Evolutionary conservation across 2,888 invertebrate genomes (phyloP).

Genomic region (Dicyrtoma fusca): DNA sequence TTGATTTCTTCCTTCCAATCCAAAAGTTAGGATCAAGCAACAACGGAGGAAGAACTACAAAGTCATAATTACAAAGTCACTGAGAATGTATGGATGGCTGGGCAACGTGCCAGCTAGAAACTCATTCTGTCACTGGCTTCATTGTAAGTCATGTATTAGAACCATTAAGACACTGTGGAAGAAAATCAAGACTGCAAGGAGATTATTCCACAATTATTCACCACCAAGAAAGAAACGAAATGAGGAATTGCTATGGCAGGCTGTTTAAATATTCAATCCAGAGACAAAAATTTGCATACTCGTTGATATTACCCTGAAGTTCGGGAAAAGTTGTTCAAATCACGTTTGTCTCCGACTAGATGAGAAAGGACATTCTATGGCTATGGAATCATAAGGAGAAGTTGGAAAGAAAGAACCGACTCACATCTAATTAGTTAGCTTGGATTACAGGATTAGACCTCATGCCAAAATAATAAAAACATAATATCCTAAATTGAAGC

Average conservation of each 20-base stretch:
- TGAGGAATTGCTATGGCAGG: constrained; percentile 1
- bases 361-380: not conserved
- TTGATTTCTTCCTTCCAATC: no score
- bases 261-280: constrained; percentile 41
- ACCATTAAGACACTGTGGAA: not conserved
- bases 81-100: not conserved
- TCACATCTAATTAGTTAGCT: constrained; percentile 34
- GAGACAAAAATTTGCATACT: constrained; percentile 41
- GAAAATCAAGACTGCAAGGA: not conserved
- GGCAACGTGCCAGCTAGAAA: no score
- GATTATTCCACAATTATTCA: constrained; percentile 2
- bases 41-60: no score
- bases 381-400: not conserved
- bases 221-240: not conserved
- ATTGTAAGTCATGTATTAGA: not conserved
- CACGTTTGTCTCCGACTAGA: not conserved
- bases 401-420: constrained; percentile 12
- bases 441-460: constrained; percentile 17
- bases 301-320: constrained; percentile 26
- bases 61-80: not conserved
- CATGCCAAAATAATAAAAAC: not conserved
- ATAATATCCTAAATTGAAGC: constrained; percentile 11
- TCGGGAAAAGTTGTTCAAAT: constrained; percentile 21
- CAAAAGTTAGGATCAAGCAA: no score
- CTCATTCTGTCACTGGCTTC: not conserved